Conservation (phyloP, 92 coral and sea anemone species). For the Heliopora coerulea region DNA sequence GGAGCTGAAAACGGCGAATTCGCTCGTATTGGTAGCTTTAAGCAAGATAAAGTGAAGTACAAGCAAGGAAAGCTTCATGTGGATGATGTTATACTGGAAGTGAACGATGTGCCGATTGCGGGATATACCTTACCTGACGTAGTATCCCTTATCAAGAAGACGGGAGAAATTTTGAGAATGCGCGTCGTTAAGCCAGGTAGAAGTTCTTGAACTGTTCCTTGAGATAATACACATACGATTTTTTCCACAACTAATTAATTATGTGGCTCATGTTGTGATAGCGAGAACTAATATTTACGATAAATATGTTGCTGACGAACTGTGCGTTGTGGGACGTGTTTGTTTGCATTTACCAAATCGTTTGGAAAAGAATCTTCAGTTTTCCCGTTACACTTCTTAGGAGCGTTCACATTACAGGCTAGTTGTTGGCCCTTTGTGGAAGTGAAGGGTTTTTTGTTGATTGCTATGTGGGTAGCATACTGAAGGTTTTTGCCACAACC, state of each 20-base stretch:
- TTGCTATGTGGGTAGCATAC: too few species aligned
- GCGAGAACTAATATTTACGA: not conserved
- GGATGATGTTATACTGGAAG: slow-evolving; percentile 82
- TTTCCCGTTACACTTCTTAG: not conserved
- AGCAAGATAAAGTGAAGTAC: slow-evolving; percentile 77
- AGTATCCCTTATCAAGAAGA: slow-evolving; percentile 79
- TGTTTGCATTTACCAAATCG: not conserved
- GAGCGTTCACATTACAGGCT: not conserved
- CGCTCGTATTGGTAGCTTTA: slow-evolving; percentile 79
- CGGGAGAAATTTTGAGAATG: slow-evolving; percentile 68
- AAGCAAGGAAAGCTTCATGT: slow-evolving; percentile 80
- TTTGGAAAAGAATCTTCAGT: not conserved
- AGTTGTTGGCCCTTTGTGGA: not conserved
- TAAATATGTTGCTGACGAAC: not conserved
- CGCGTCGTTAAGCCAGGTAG: slow-evolving; percentile 96
- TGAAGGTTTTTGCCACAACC: not conserved
- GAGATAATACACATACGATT: not conserved
- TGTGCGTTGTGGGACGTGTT: not conserved
- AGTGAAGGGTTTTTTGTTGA: not conserved
- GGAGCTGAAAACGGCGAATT: slow-evolving; percentile 98
- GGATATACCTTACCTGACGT: slow-evolving; percentile 91
- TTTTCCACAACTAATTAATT: not conserved
- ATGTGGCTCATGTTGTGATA: not conserved
- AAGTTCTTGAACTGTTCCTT: not conserved
- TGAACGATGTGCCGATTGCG: slow-evolving; percentile 77